A percentile compares a stretch with the other conserved stretches of the same genome.
These are phyloP conservation scores for Atrina japonica DNA, from an alignment of 2,888 invertebrate species.

Conservation along the genomic window DNA sequence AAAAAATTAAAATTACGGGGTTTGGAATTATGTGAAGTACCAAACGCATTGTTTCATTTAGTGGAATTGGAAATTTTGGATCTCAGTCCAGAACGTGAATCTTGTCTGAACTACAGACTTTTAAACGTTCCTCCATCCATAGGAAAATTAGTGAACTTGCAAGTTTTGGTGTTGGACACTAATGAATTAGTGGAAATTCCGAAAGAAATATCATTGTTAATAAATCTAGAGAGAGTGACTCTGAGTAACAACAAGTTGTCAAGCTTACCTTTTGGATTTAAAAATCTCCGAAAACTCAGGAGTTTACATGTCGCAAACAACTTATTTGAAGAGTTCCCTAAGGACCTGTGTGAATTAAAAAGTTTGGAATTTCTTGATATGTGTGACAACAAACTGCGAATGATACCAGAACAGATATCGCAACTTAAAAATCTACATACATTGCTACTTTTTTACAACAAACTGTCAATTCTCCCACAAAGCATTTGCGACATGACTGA, in stretches of 20 bases:
- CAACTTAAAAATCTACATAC: constrained; percentile 77
- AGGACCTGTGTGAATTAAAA: constrained; percentile 72
- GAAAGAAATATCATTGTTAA: constrained; percentile 72
- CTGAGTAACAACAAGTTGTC: constrained; percentile 78
- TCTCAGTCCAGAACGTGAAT: constrained; percentile 78
- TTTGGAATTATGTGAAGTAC: constrained; percentile 72
- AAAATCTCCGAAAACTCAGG: constrained; percentile 66
- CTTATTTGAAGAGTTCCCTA: constrained; percentile 75
- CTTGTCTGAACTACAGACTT: constrained; percentile 77
- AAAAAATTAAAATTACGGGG: constrained; percentile 77
- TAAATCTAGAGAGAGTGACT: constrained; percentile 76
- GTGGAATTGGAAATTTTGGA: constrained; percentile 78
- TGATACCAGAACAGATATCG: constrained; percentile 73
- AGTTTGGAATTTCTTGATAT: constrained; percentile 80
- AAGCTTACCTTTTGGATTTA: constrained; percentile 71
- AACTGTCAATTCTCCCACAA: constrained; percentile 75
- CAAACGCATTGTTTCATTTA: constrained; percentile 75
- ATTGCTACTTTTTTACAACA: constrained; percentile 79
- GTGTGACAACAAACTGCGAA: constrained; percentile 77
- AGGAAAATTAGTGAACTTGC: constrained; percentile 74
- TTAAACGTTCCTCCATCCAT: constrained; percentile 72
- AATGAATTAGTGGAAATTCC: constrained; percentile 76
- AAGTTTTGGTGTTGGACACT: constrained; percentile 78
- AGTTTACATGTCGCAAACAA: constrained; percentile 81
- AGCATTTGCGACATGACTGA: constrained; percentile 75